Evolutionary conservation across 2,113 vertebrate species (phyloP), one percentile per base, ranked within the genome.

Genomic region (Prunella himalayana): DNA sequence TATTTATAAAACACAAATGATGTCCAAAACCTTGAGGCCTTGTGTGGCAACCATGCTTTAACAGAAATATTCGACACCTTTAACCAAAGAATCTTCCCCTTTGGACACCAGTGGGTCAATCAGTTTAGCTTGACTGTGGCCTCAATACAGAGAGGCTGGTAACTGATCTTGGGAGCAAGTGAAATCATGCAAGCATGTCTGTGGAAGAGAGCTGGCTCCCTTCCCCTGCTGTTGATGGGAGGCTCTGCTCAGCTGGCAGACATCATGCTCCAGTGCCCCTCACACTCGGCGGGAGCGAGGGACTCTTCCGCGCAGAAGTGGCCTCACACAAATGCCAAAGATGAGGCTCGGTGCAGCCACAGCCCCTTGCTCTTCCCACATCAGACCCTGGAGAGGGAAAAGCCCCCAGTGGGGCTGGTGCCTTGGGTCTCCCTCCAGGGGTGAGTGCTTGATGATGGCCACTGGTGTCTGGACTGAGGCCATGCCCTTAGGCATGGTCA

Each of bases 291-390:
- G 56, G 89, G 53, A 83, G 81, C 0, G 0, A 33, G 80, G 72
- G 68, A 37, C 59, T 65, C 65, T 79, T 84, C 70, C 44, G 10
- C 4, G 4, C 39, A 61, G 72, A 76, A 51, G 28, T 6, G 37
- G 65, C 37, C 37, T 23, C 50, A n/a, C 61, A n/a, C 44, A 66
- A 53, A 84, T 11, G 56, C 72, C 83, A 51, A 53, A 39, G 82
- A 42, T 0, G 1, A 68, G 56, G 50, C 59, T 69, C 6, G 2
- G 5, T 2, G 2, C 2, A 3, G 50, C 33, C 1, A 0, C 65
- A 2, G 59, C 56, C 3, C 10, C 51, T 78, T 4, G 1, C 30
- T 14, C 45, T 72, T 30, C 33, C 31, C 3, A 1, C 25, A 28
- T 11, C 42, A 63, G 33, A 15, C 8, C 21, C 15, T 5, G 20